These are phyloP conservation scores for Eulemur mongoz DNA, from an alignment of 2,797 vertebrate species.

Conservation along the genomic window DNA sequence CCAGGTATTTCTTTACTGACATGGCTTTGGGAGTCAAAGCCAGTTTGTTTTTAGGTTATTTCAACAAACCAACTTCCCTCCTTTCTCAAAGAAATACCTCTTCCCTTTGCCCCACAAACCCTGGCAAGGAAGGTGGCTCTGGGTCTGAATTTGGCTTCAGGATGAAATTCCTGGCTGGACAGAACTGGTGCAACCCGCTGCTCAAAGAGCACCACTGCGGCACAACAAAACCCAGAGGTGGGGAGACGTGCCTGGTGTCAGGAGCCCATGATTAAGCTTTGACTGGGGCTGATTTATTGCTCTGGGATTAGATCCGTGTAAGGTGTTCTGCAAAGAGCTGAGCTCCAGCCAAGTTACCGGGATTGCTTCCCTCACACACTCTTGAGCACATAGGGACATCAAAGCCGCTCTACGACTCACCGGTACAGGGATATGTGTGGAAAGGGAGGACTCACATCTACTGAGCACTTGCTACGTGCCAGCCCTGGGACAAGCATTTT, in stretches of 20 bases:
- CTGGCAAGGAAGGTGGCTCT: not conserved
- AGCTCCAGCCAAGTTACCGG: not conserved
- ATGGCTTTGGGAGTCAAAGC: not conserved
- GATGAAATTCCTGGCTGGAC: not conserved
- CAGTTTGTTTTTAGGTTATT: not conserved
- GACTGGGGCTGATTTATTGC: not conserved
- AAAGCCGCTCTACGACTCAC: not conserved
- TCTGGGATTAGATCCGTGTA: not conserved
- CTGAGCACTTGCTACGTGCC: accelerated
- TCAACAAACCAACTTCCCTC: not conserved
- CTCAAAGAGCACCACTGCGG: accelerated
- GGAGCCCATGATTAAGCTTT: not conserved
- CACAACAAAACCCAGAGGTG: not conserved
- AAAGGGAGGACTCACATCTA: not conserved
- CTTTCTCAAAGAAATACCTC: not conserved
- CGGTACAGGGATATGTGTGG: accelerated
- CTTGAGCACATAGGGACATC: not conserved
- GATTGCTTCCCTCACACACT: not conserved
- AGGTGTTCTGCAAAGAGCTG: not conserved
- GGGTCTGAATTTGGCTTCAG: not conserved
- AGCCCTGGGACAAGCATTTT: not conserved
- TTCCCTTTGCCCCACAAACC: not conserved
- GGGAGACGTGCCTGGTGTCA: not conserved
- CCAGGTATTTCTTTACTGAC: not conserved
- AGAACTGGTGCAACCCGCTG: not conserved